Percentiles rank a stretch among this genome's conserved stretches.
Evolutionary conservation across 2,888 invertebrate genomes (phyloP).

Genomic region (Zhuqinia jingwanae): DNA sequence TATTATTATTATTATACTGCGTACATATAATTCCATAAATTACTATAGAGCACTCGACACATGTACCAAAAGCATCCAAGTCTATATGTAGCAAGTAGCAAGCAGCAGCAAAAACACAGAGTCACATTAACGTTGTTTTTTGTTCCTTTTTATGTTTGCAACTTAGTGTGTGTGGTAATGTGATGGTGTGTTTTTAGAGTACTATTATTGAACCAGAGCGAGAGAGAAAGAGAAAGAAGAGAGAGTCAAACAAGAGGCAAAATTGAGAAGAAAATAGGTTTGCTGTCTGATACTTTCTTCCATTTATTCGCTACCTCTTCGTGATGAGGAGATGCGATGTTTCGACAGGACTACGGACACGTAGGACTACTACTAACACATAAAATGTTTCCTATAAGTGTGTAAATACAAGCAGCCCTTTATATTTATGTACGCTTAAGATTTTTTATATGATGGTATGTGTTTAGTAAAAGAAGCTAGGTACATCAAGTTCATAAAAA

Average conservation of each 20-base stretch:
- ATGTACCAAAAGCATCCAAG: conserved; percentile 27
- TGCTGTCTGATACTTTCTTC: conserved; percentile 52
- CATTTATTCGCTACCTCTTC: conserved; percentile 44
- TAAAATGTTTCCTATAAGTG: neutral
- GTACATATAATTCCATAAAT: neutral
- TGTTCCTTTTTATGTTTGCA: conserved; percentile 33
- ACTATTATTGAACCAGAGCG: neutral
- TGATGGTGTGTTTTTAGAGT: conserved; percentile 10
- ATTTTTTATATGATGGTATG: neutral
- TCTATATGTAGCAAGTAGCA: neutral
- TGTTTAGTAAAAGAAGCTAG: too few species aligned
- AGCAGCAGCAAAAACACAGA: neutral
- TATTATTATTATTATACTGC: neutral
- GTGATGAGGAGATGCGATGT: conserved; percentile 49
- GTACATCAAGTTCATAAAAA: conserved; percentile 55
- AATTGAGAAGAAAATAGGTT: conserved; percentile 42
- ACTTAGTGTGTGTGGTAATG: conserved; percentile 16
- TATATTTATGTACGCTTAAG: conserved; percentile 1
- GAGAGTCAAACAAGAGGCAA: conserved; percentile 37
- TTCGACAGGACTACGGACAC: too few species aligned
- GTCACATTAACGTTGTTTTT: conserved; percentile 30
- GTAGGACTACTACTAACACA: neutral
- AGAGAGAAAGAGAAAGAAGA: too few species aligned
- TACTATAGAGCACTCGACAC: conserved; percentile 16
- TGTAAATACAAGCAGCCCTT: neutral